Evolutionary conservation across 2,888 invertebrate genomes (phyloP), one percentile per base, ranked within the genome.

Genomic region (Biston betularia): DNA sequence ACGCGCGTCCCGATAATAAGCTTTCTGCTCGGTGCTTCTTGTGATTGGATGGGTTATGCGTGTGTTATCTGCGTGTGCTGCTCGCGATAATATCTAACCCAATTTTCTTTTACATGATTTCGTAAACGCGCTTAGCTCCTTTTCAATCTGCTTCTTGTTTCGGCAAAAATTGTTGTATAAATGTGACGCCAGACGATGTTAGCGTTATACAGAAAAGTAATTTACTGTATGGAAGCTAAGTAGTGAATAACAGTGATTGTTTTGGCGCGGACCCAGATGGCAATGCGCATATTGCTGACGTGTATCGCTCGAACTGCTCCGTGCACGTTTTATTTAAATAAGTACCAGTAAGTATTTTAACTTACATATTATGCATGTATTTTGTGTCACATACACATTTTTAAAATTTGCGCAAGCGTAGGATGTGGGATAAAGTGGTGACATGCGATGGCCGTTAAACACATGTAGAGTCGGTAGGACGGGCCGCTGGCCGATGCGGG

Each of bases 171-270:
- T 75, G 72, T 71, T 60, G 74, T 76, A 75, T 73, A 70, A 75
- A 75, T 72, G 61, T 59, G 58, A 52, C 63, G 63, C 67, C 63
- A 59, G 63, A 68, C 63, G 59, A 68, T 63, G 63, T 55, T 40
- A 68, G 59, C 62, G 59, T 68, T 63, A 63, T 63, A 59, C 67
- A 59, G 44, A 60, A 38, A 60, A 70, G 80, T 83, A 79, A 82
- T 80, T 80, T 81, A 77, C 78, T 79, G 78, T 79, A 79, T 82
- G 76, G 65, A 76, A 81, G 82, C 79, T 91, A 90, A 89, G 86
- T 89, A 89, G 87, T 89, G 89, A 89, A 90, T 90, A 91, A 89
- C 89, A 88, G 88, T 91, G 90, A 92, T 92, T 92, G 91, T 90
- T 89, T 93, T 93, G 93, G 92, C 92, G 82, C 82, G 75, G 84